Evolutionary conservation across 2,113 vertebrate species (phyloP).

Genomic region (Pituophis catenifer): DNA sequence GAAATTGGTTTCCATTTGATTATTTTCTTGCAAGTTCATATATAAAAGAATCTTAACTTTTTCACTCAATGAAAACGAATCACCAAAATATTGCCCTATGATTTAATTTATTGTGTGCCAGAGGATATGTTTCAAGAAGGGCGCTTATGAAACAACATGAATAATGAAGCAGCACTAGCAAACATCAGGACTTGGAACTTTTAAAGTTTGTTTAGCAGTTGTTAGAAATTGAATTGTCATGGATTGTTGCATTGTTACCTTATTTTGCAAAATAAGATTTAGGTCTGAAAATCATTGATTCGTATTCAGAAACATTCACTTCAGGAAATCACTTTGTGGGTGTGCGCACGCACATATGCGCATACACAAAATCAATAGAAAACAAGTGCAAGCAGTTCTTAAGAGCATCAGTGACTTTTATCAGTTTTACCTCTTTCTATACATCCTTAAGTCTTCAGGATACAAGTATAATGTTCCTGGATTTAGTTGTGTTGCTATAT

Average conservation of each 20-base stretch:
- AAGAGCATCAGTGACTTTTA: not conserved
- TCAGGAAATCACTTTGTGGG: not conserved
- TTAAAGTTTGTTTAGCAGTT: not conserved
- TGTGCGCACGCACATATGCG: accelerated
- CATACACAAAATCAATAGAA: not conserved
- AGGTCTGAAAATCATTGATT: not conserved
- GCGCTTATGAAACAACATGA: not conserved
- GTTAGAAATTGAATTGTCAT: not conserved
- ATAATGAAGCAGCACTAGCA: not conserved
- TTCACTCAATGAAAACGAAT: not conserved
- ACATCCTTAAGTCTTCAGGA: not conserved
- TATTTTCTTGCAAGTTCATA: not conserved
- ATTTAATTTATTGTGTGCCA: not conserved
- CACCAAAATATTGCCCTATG: not conserved
- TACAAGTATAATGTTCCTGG: not conserved
- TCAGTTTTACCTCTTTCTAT: not conserved
- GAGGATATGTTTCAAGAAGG: not conserved
- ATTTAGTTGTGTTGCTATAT: not conserved
- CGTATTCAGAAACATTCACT: not conserved
- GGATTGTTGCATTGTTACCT: not conserved
- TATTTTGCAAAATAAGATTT: not conserved
- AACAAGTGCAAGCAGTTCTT: not conserved
- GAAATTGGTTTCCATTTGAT: not conserved
- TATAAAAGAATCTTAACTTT: not conserved
- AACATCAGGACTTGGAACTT: not conserved